Evolutionary conservation across 2,888 invertebrate species (phyloP).

Genomic region (Drosophila algonquin): DNA sequence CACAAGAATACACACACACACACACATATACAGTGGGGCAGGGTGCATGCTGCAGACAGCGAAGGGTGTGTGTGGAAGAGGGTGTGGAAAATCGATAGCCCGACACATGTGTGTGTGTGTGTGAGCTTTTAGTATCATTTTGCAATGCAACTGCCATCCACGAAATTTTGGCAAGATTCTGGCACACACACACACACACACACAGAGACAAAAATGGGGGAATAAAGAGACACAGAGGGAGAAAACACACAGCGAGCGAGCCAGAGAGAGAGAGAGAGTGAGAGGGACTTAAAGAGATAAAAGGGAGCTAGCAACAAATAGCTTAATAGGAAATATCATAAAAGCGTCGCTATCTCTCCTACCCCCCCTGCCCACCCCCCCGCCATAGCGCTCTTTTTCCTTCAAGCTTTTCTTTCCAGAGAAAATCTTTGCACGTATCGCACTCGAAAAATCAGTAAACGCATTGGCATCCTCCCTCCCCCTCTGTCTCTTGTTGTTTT

Average conservation of each 20-base stretch:
- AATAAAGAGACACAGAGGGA: not conserved
- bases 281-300: slow-evolving; percentile 38
- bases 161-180: slow-evolving; percentile 64
- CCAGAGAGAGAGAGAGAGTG: slow-evolving; percentile 19
- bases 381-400: not conserved
- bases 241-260: not conserved
- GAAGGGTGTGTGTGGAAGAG: slow-evolving; percentile 11
- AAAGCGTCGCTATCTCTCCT: slow-evolving; percentile 57
- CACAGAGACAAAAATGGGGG: slow-evolving; percentile 12
- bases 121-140: slow-evolving; percentile 75
- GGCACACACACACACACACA: slow-evolving; percentile 41
- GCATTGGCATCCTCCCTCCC: slow-evolving; percentile 69
- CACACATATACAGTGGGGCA: slow-evolving; percentile 14
- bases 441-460: slow-evolving; percentile 76
- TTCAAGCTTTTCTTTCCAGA: slow-evolving; percentile 6
- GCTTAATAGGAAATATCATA: slow-evolving; percentile 78
- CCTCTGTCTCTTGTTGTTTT: slow-evolving; percentile 42
- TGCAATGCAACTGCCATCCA: slow-evolving; percentile 69
- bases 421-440: slow-evolving; percentile 77
- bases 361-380: not conserved
- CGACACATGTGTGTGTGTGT: slow-evolving; percentile 46
- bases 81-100: slow-evolving; percentile 68
- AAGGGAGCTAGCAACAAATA: slow-evolving; percentile 68
- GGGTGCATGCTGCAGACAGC: slow-evolving; percentile 58
- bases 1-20: slow-evolving; percentile 32